A percentile compares a stretch with the other conserved stretches of the same genome.
Conservation (phyloP, 2,888 invertebrate genomes). For the Neuroscelio doddi region DNA sequence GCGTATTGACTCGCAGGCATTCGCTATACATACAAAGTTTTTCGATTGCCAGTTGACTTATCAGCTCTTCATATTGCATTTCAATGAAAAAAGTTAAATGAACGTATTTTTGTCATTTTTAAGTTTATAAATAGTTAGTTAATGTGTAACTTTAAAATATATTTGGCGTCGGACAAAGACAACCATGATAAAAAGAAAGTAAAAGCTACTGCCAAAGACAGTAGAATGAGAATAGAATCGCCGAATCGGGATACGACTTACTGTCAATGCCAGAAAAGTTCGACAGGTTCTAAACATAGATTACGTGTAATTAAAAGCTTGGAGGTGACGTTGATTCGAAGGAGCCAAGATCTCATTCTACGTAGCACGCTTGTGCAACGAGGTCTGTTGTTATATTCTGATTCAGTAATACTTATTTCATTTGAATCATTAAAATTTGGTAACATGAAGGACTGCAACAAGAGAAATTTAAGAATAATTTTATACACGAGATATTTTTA, state of each 20-base stretch:
- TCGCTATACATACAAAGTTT: constrained; percentile 9
- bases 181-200: constrained; percentile 7
- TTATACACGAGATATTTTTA: no score
- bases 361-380: constrained; percentile 60
- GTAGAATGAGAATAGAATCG: constrained; percentile 8
- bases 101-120: no score
- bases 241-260: constrained; percentile 23
- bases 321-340: constrained; percentile 42
- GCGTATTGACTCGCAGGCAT: constrained; percentile 41
- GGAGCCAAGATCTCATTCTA: constrained; percentile 41
- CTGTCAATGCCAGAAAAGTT: constrained; percentile 68
- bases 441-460: no score
- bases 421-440: not conserved
- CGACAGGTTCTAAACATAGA: constrained; percentile 64
- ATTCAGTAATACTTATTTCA: not conserved
- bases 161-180: no score
- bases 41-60: constrained; percentile 22
- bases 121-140: no score
- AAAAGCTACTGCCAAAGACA: constrained; percentile 3
- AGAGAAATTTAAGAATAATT: no score
- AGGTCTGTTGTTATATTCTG: constrained; percentile 47
- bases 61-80: not conserved
- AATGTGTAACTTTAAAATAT: no score
- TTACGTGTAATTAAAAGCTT: constrained; percentile 67
- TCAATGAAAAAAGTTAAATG: not conserved